Evolutionary conservation across 1,140 invertebrate species (phyloP), one percentile per base, ranked within the genome.

Genomic region (Maconellicoccus hirsutus): DNA sequence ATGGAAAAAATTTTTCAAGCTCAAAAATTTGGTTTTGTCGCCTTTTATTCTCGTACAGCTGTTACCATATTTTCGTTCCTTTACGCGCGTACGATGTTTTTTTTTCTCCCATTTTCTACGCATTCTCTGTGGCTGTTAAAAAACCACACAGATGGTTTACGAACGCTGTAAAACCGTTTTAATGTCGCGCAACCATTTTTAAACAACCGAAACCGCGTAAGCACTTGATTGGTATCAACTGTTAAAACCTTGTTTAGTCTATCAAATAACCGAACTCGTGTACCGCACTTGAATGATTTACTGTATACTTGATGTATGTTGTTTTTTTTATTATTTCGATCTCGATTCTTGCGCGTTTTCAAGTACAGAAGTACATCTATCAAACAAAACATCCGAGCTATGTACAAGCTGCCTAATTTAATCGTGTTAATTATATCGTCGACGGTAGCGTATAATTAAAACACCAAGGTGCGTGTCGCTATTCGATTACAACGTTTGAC

Each of bases 101-200:
- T 66, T 66, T 66, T 66, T 66, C 16, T 22, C 3, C 25, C 61
- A 12, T 6, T 66, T 25, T 66, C 25, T 66, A 66, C 61, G 61
- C 61, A 66, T 66, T 66, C n/a, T n/a, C 61, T 66, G 61, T 26
- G 61, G 61, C 25, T 66, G 61, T 66, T 66, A 66, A 66, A 66
- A 66, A 66, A 66, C 61, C 61, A 66, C 61, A 66, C 61, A 66
- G 61, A 66, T 66, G 61, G 61, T 66, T 66, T 66, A 66, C 61
- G 61, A 66, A 66, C 25, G 61, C 22, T 26, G 61, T 66, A 66
- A 66, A 66, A 66, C 25, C 61, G 61, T 66, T 66, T 66, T 66
- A 66, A 66, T 66, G 61, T 66, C 61, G 61, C 61, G 25, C 61
- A 66, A 66, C 61, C 61, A 66, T 66, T 66, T 66, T 66, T 66